Evolutionary conservation across 2,797 vertebrate genomes (phyloP).

Genomic region (Anguilla megastoma): DNA sequence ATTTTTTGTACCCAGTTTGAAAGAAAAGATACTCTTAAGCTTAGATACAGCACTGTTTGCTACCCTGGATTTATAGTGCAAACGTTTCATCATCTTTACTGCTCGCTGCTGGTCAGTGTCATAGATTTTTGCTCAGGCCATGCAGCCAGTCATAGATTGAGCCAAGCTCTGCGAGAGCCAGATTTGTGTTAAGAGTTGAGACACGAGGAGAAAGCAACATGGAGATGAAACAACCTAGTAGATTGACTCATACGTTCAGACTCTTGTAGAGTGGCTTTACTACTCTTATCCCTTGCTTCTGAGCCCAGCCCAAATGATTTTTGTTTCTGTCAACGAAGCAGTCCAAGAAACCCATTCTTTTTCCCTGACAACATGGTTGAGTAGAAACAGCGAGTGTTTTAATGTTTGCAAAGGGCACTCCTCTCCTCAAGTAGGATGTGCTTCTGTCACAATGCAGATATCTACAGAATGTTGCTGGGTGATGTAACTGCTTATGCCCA

Average conservation of each 20-base stretch:
- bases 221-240: background rate
- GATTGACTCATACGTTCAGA: background rate
- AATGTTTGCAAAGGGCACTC: no score
- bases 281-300: background rate
- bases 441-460: background rate
- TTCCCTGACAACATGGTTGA: background rate
- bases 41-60: slow-evolving; percentile 26
- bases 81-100: background rate
- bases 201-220: background rate
- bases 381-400: background rate
- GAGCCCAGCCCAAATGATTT: background rate
- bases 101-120: slow-evolving; percentile 13
- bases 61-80: background rate
- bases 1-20: background rate
- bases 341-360: background rate
- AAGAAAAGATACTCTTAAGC: slow-evolving; percentile 16
- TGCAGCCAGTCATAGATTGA: background rate
- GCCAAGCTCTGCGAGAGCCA: background rate
- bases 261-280: background rate
- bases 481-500: no score
- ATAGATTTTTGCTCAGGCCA: background rate
- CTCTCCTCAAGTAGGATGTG: slow-evolving; percentile 5
- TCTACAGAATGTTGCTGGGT: background rate
- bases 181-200: background rate
- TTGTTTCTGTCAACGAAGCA: background rate